Evolutionary conservation across 2,797 vertebrate species (phyloP).

Genomic region (Gallirallus australis): DNA sequence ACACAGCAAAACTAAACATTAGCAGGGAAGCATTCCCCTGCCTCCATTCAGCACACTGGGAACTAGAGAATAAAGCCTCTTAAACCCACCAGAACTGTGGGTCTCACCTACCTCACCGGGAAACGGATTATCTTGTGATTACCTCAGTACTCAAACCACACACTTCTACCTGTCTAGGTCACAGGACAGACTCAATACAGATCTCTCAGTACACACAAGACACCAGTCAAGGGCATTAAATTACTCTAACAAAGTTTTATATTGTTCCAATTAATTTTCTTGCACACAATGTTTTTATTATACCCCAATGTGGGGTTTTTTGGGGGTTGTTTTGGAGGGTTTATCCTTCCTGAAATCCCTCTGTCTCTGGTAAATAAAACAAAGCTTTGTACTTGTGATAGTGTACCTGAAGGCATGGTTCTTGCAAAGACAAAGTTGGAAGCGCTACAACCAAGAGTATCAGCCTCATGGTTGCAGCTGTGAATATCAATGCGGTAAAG

Average conservation of each 20-base stretch:
- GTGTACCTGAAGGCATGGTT: conserved; percentile 94
- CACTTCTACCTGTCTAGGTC: neutral
- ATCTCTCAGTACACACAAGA: neutral
- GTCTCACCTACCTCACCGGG: neutral
- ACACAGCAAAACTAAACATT: conserved; percentile 31
- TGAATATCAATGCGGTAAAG: conserved; percentile 97
- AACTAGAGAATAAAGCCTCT: neutral
- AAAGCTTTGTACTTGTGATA: neutral
- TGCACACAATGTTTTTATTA: neutral
- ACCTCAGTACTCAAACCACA: neutral
- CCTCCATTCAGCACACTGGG: neutral
- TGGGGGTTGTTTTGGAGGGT: neutral
- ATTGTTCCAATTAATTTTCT: neutral
- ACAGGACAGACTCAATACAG: neutral
- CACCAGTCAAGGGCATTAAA: neutral
- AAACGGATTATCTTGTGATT: neutral
- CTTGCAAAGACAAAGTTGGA: conserved; percentile 95
- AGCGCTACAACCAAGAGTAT: conserved; percentile 88
- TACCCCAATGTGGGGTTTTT: fast-evolving
- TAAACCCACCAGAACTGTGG: neutral
- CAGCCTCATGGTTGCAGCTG: conserved; percentile 94
- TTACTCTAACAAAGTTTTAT: neutral
- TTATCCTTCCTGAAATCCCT: neutral
- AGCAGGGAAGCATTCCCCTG: neutral
- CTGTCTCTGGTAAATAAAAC: neutral